phyloP scores from a whole-genome alignment of 2,797 vertebrate genomes.

The Phataginus tricuspis region DNA sequence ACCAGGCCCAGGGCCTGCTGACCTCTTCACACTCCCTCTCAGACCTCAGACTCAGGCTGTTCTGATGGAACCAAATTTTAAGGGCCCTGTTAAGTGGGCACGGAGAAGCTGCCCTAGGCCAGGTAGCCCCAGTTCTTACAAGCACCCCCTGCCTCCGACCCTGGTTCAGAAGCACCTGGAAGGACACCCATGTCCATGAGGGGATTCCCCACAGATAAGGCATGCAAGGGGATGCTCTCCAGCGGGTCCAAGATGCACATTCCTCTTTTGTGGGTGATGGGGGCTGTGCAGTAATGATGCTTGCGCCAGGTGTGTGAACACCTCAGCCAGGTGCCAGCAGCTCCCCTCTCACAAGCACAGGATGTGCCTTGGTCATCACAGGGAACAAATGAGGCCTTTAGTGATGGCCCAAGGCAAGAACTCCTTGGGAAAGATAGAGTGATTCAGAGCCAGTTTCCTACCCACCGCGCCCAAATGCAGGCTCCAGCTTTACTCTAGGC shows the following conservation, averaged over 20 bases:
- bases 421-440: background rate
- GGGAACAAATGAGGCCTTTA: background rate
- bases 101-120: background rate
- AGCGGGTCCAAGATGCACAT: background rate
- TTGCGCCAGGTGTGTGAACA: background rate
- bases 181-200: background rate
- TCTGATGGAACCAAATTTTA: background rate
- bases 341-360: background rate
- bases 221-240: background rate
- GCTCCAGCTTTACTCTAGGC: background rate
- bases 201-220: background rate
- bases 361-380: background rate
- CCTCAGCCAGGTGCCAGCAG: background rate
- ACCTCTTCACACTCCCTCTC: background rate
- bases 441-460: background rate
- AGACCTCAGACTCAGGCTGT: background rate
- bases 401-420: background rate
- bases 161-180: rapidly evolving
- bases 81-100: background rate
- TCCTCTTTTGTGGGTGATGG: background rate
- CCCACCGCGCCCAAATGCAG: background rate
- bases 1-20: background rate
- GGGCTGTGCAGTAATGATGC: too few species aligned
- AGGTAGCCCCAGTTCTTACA: background rate
- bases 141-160: background rate